Conservation (phyloP, 2,113 vertebrate species). For the Aythya baeri region DNA sequence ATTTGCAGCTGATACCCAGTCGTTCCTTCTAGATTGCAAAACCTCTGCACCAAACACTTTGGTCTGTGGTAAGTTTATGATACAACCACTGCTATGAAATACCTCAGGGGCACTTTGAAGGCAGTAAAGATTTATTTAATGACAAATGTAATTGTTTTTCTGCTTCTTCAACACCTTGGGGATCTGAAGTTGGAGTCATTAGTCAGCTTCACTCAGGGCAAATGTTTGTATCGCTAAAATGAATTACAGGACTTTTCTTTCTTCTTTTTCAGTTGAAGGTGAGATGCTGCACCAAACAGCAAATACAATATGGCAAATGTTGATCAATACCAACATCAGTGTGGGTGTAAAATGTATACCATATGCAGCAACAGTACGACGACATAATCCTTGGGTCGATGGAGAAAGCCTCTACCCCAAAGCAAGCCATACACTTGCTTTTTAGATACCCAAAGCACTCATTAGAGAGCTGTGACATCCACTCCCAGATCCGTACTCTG, state of each 20-base stretch:
- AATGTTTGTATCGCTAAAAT: neutral
- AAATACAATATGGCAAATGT: neutral
- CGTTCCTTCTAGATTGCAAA: neutral
- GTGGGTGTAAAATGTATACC: neutral
- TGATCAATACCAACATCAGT: neutral
- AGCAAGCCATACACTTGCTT: neutral
- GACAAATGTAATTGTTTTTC: neutral
- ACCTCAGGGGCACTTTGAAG: neutral
- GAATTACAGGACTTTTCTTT: neutral
- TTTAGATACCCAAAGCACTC: neutral
- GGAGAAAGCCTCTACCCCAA: neutral
- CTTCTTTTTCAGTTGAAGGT: neutral
- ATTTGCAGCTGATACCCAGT: neutral
- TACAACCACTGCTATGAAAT: neutral
- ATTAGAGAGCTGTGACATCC: neutral
- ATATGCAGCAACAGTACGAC: neutral
- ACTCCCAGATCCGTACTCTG: neutral
- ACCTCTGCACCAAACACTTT: neutral
- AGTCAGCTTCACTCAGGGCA: neutral
- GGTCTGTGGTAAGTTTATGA: neutral
- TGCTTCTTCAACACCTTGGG: neutral
- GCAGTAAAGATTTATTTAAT: neutral
- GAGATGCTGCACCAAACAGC: neutral
- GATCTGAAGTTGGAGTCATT: neutral
- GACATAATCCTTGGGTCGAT: neutral